Percentiles rank a stretch among this genome's conserved stretches.
Evolutionary conservation across 1,140 invertebrate species (phyloP).

Genomic region (Trypoxylus dichotomus): DNA sequence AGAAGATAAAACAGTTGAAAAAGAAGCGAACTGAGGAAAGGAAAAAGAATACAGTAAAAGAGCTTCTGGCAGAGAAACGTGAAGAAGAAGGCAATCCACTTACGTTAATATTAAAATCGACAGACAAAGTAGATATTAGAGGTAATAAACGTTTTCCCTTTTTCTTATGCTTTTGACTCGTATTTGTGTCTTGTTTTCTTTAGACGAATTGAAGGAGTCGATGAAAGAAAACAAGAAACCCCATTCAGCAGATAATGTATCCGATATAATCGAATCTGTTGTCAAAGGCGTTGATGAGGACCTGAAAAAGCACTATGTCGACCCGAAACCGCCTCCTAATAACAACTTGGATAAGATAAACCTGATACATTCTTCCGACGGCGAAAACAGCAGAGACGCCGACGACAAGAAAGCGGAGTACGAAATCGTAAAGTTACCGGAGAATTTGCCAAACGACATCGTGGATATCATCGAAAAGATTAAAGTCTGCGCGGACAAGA

Average conservation of each 20-base stretch:
- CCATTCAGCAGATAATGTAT: conserved; percentile 46
- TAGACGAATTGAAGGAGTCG: conserved; percentile 44
- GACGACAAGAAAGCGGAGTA: conserved; percentile 48
- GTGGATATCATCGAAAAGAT: conserved; percentile 60
- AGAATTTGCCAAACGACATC: conserved; percentile 61
- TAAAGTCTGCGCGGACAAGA: conserved; percentile 60
- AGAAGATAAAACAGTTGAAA: conserved; percentile 53
- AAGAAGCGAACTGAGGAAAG: conserved; percentile 50
- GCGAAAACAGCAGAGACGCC: conserved; percentile 25
- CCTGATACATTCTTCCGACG: not conserved
- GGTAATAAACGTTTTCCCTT: not conserved
- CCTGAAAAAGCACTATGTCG: not conserved
- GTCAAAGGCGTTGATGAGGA: conserved; percentile 56
- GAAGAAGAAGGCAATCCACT: conserved; percentile 49
- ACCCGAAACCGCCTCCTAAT: not conserved
- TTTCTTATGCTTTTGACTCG: not conserved
- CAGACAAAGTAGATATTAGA: not conserved
- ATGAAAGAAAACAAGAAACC: conserved; percentile 53
- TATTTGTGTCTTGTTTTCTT: conserved; percentile 27
- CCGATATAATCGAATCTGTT: conserved; percentile 62
- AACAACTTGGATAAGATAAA: not conserved
- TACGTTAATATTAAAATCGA: not conserved
- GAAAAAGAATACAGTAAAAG: conserved; percentile 49
- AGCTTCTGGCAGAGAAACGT: conserved; percentile 51
- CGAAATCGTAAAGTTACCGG: conserved; percentile 62